phyloP scores from a whole-genome alignment of 2,797 vertebrate genomes.

The Coilia nasus region DNA sequence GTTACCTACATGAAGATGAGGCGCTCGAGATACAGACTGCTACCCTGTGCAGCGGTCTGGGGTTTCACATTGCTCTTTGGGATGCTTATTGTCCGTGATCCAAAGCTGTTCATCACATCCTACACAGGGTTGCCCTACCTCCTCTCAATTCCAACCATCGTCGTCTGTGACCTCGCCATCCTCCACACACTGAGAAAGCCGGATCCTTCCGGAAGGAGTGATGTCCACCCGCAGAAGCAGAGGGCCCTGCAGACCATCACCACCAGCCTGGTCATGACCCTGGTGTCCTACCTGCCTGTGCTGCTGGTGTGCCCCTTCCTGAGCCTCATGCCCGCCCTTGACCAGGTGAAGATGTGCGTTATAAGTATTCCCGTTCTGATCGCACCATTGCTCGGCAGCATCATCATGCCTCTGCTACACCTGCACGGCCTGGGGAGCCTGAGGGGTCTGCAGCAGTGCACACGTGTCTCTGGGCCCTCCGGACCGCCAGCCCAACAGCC shows the following conservation, averaged over 20 bases:
- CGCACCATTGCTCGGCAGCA: conserved; percentile 16
- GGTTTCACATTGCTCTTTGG: not conserved
- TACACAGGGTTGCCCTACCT: conserved; percentile 11
- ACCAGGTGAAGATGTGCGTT: conserved; percentile 4
- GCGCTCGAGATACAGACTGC: conserved; percentile 50
- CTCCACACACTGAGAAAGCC: not conserved
- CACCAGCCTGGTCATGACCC: conserved; percentile 3
- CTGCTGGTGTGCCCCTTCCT: not conserved
- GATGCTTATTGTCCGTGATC: not conserved
- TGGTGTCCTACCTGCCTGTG: conserved; percentile 1
- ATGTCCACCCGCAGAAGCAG: conserved; percentile 25
- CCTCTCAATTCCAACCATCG: not conserved
- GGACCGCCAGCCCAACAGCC: no score
- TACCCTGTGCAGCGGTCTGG: conserved; percentile 53
- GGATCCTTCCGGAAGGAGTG: not conserved
- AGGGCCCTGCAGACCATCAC: conserved; percentile 28
- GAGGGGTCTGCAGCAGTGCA: no score
- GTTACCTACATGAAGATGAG: conserved; percentile 61
- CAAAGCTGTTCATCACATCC: not conserved
- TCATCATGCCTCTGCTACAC: not conserved
- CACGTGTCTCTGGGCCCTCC: no score
- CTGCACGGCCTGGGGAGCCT: no score
- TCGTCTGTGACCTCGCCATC: conserved; percentile 21
- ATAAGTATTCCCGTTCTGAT: conserved; percentile 36
- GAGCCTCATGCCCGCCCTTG: not conserved